Evolutionary conservation across 1,140 invertebrate species (phyloP).

Genomic region (Drosophila aff.): DNA sequence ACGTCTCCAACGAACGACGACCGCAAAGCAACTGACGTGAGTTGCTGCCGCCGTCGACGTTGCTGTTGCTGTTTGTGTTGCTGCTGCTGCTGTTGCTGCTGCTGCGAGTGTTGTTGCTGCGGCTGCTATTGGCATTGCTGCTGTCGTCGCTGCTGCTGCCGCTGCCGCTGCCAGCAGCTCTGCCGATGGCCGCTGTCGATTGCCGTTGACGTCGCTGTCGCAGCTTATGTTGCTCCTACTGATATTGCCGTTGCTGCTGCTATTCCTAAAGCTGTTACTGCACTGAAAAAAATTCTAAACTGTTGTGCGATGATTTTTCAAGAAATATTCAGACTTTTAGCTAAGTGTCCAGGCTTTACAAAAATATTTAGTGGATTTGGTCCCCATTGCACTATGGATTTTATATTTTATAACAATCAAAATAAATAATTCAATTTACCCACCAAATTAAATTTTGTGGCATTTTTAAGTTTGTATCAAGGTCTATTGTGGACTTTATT

Average conservation of each 20-base stretch:
- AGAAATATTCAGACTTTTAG: too few relatives aligned
- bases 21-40: slow-evolving; percentile 62
- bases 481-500: neutral
- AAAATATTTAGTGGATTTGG: neutral
- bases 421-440: too few relatives aligned
- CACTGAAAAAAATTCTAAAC: slow-evolving; percentile 6
- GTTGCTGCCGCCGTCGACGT: slow-evolving; percentile 34
- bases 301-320: neutral
- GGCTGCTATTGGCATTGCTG: slow-evolving; percentile 8
- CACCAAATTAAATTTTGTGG: neutral
- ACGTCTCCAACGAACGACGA: slow-evolving; percentile 56
- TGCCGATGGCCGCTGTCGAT: slow-evolving; percentile 43
- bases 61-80: slow-evolving; percentile 17
- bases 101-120: slow-evolving; percentile 10
- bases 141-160: slow-evolving; percentile 2
- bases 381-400: too few relatives aligned
- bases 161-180: neutral
- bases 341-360: too few relatives aligned
- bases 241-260: slow-evolving; percentile 28
- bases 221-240: slow-evolving; percentile 37
- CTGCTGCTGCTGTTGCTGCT: slow-evolving; percentile 7
- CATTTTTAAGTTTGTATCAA: neutral
- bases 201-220: slow-evolving; percentile 24
- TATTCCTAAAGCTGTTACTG: slow-evolving; percentile 2
- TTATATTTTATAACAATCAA: too few relatives aligned